Percentiles rank a stretch among this genome's conserved stretches.
phyloP scores from a whole-genome alignment of 2,113 vertebrate species.

The Promerops cafer region DNA sequence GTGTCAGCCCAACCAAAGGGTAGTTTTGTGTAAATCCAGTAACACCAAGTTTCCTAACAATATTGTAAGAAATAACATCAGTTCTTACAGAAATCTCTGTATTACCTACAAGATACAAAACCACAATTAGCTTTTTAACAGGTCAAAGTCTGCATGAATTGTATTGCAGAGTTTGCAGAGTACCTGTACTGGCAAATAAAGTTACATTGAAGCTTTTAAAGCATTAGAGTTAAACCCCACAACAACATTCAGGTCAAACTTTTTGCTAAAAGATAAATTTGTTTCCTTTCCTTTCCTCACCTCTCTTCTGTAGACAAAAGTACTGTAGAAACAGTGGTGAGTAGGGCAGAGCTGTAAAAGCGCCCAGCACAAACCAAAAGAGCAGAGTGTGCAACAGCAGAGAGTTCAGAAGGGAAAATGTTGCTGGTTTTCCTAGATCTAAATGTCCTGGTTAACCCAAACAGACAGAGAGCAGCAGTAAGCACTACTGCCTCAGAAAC shows the following conservation, averaged over 20 bases:
- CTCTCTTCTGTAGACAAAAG: background rate
- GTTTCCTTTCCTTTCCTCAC: background rate
- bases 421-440: background rate
- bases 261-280: background rate
- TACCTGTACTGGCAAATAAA: background rate
- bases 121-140: background rate
- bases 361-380: background rate
- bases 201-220: background rate
- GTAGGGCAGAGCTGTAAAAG: background rate
- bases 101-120: background rate
- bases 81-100: background rate
- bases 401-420: background rate
- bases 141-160: background rate
- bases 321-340: background rate
- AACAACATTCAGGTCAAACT: background rate
- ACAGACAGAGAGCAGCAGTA: background rate
- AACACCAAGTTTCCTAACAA: background rate
- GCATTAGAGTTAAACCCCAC: background rate
- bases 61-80: background rate
- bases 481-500: background rate
- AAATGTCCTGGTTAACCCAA: background rate
- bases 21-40: background rate
- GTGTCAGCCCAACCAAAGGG: background rate
- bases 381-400: background rate
- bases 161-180: background rate